phyloP scores from a whole-genome alignment of 2,888 invertebrate genomes.

The Perithous albicinctus region DNA sequence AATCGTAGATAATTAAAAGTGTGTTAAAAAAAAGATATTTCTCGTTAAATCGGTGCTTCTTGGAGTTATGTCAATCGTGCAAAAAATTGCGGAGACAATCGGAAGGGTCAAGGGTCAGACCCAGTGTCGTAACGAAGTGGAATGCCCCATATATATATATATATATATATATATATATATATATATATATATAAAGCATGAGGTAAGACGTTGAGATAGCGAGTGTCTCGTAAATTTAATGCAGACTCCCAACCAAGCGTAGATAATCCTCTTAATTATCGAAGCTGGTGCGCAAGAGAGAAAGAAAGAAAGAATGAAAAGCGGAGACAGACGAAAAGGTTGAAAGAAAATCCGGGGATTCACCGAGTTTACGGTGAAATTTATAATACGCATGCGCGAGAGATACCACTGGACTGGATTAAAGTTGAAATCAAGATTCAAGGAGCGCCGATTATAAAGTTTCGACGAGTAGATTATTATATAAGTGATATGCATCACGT shows the following conservation, averaged over 20 bases:
- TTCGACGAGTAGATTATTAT: not conserved
- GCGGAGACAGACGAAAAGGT: not conserved
- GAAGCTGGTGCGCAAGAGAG: not conserved
- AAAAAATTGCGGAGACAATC: too few species aligned
- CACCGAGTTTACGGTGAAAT: not conserved
- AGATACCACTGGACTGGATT: not conserved
- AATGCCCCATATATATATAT: too few species aligned
- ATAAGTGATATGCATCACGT: not conserved
- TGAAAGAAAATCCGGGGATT: not conserved
- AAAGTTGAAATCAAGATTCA: constrained; percentile 12
- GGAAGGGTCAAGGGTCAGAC: too few species aligned
- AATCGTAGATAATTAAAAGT: too few species aligned
- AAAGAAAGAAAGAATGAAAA: not conserved
- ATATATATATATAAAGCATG: too few species aligned
- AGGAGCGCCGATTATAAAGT: not conserved
- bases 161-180: too few species aligned
- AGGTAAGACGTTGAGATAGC: not conserved
- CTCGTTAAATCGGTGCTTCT: too few species aligned
- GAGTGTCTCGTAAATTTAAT: constrained; percentile 10
- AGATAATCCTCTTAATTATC: constrained; percentile 46
- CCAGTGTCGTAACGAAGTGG: too few species aligned
- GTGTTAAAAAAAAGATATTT: too few species aligned
- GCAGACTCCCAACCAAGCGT: not conserved
- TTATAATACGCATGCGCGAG: not conserved
- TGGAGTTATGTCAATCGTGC: too few species aligned